These are phyloP conservation scores for Ormyrus rosae DNA, from an alignment of 2,888 invertebrate genomes.

Conservation along the genomic window DNA sequence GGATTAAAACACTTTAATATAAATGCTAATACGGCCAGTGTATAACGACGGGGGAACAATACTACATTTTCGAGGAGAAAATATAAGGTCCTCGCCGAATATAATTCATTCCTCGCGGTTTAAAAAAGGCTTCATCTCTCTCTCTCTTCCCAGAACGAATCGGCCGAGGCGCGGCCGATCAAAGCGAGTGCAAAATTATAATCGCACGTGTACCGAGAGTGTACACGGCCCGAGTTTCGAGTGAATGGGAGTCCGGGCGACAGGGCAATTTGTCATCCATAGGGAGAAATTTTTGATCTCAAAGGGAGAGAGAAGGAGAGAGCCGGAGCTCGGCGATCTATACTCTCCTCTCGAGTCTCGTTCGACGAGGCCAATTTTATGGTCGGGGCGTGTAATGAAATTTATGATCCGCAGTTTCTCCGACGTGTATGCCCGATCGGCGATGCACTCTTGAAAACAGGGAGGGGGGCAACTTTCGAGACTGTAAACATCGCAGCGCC, in stretches of 20 bases:
- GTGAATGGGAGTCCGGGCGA: not conserved
- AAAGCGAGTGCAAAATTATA: slow-evolving; percentile 27
- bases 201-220: slow-evolving; percentile 15
- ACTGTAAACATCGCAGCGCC: slow-evolving; percentile 32
- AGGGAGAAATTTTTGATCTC: slow-evolving; percentile 38
- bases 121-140: no score
- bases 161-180: not conserved
- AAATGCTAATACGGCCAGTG: no score
- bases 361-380: slow-evolving; percentile 50
- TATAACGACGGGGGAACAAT: no score
- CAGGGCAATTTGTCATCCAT: slow-evolving; percentile 49
- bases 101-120: no score
- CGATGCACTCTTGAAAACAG: slow-evolving; percentile 9
- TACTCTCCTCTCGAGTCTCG: not conserved
- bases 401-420: slow-evolving; percentile 17
- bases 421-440: slow-evolving; percentile 1
- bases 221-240: not conserved
- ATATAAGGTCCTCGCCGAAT: no score
- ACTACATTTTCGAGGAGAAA: no score
- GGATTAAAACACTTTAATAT: no score
- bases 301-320: slow-evolving; percentile 1
- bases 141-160: not conserved
- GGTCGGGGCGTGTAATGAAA: slow-evolving; percentile 42
- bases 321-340: not conserved
- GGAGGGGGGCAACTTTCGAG: slow-evolving; percentile 1